These are phyloP conservation scores for Elgaria multicarinata DNA, from an alignment of 2,113 vertebrate species.

Conservation along the genomic window DNA sequence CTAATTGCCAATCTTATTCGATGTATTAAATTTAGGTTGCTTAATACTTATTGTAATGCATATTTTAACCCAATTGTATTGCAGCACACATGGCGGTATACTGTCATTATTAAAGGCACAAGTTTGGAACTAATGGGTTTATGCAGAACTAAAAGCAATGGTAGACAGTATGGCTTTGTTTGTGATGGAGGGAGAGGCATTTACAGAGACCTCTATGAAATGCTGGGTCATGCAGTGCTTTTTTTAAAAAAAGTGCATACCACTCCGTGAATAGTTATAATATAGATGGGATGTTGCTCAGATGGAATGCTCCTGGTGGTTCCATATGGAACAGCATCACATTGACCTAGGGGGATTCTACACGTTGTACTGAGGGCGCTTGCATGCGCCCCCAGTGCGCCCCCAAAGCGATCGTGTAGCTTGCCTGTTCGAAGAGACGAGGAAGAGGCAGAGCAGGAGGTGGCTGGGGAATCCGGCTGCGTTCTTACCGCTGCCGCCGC, in stretches of 20 bases:
- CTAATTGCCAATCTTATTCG: conserved; percentile 50
- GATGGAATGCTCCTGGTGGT: no score
- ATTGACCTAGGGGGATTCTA: no score
- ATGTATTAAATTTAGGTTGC: conserved; percentile 36
- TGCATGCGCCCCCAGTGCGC: no score
- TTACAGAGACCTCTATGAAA: background rate
- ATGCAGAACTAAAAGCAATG: background rate
- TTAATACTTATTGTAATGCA: conserved; percentile 25
- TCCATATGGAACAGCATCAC: no score
- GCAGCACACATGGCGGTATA: background rate
- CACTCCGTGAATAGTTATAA: background rate
- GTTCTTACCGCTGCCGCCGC: no score
- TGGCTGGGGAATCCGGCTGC: no score
- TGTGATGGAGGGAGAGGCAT: background rate
- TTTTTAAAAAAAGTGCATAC: background rate
- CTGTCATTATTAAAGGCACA: background rate
- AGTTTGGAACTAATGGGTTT: conserved; percentile 17
- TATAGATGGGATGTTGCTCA: no score
- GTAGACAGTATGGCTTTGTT: conserved; percentile 13
- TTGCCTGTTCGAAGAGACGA: no score
- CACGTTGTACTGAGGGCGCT: no score
- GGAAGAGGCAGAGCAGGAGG: no score
- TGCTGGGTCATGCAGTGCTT: background rate
- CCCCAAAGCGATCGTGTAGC: no score
- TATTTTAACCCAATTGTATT: conserved; percentile 20